phyloP scores from a whole-genome alignment of 2,113 vertebrate genomes.

The Poeciliopsis occidentalis region DNA sequence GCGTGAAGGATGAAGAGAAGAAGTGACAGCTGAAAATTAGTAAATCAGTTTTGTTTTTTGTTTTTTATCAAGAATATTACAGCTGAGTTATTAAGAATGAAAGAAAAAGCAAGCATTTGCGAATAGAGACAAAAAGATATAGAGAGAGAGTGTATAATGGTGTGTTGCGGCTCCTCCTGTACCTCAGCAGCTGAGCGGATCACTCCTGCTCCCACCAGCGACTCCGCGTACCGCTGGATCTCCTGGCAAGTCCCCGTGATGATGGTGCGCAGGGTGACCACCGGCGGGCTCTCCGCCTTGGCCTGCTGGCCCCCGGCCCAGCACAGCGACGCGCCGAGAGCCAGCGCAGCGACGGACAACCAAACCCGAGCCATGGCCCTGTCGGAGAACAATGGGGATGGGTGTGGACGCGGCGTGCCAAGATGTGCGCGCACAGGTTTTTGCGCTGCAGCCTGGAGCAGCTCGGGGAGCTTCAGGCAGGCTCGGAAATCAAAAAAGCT shows the following conservation, averaged over 20 bases:
- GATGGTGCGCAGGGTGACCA: constrained; percentile 55
- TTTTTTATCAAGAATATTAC: constrained; percentile 31
- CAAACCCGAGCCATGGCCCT: constrained; percentile 36
- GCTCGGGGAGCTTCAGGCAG: constrained; percentile 24
- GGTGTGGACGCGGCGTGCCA: not conserved
- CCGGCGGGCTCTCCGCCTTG: constrained; percentile 15
- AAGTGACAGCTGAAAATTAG: constrained; percentile 55
- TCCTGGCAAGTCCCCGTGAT: constrained; percentile 63
- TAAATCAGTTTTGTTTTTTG: constrained; percentile 15
- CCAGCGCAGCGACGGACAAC: constrained; percentile 24
- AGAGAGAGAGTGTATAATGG: not conserved
- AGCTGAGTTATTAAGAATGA: constrained; percentile 36
- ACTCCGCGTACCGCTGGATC: constrained; percentile 70
- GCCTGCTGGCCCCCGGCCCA: constrained; percentile 41
- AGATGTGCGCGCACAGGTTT: constrained; percentile 3
- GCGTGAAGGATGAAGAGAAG: constrained; percentile 36
- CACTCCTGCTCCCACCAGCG: constrained; percentile 69
- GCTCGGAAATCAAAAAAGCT: constrained; percentile 48
- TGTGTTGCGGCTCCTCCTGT: constrained; percentile 13
- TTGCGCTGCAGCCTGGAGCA: constrained; percentile 1
- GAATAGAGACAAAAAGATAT: not conserved
- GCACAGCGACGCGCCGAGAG: constrained; percentile 38
- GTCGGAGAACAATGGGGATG: not conserved
- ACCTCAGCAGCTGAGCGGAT: constrained; percentile 74
- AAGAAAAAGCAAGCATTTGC: constrained; percentile 7